Conservation (phyloP, 2,888 invertebrate genomes). For the Eilema caniola region DNA sequence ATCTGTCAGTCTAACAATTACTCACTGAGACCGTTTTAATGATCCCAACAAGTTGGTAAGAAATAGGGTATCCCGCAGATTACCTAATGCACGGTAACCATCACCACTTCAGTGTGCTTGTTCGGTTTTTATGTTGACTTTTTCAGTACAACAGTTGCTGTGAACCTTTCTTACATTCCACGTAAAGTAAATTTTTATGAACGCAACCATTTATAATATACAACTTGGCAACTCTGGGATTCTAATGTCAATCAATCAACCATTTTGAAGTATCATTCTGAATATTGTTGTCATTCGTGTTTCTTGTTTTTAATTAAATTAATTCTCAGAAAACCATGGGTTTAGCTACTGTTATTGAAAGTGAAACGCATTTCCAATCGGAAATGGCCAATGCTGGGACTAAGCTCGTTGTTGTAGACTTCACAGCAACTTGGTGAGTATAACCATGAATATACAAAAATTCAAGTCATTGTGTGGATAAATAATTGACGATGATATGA, state of each 20-base stretch:
- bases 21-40: no score
- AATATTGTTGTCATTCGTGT: conserved; percentile 64
- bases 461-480: conserved; percentile 70
- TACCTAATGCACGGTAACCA: no score
- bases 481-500: conserved; percentile 36
- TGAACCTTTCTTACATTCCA: no score
- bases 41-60: no score
- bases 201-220: conserved; percentile 25
- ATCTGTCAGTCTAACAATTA: no score
- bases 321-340: conserved; percentile 76
- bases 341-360: conserved; percentile 89
- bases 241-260: conserved; percentile 41
- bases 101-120: no score
- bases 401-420: conserved; percentile 97
- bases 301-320: conserved; percentile 45
- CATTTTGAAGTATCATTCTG: conserved; percentile 68
- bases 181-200: conserved; percentile 15
- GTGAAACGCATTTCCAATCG: conserved; percentile 93
- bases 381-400: conserved; percentile 95
- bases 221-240: conserved; percentile 27
- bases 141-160: no score
- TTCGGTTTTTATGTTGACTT: no score
- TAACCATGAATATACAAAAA: conserved; percentile 65
- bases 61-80: no score
- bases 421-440: conserved; percentile 96